A percentile compares a stretch with the other conserved stretches of the same genome.
Evolutionary conservation across 2,797 vertebrate species (phyloP).

Genomic region (Cynodonichthys magdalenae): DNA sequence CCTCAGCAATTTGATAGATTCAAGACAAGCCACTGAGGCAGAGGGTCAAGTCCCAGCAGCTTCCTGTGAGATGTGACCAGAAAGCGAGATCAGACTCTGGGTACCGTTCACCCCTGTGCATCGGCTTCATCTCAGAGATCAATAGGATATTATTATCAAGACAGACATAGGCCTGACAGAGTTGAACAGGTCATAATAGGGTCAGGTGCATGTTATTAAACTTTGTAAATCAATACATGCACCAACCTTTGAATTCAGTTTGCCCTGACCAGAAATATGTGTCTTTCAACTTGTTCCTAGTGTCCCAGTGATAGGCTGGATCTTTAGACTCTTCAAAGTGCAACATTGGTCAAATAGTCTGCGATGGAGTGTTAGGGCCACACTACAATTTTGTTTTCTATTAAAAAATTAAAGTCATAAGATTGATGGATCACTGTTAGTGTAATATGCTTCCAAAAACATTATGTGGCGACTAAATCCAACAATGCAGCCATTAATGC

Average conservation of each 20-base stretch:
- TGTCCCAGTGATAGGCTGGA: conserved; percentile 15
- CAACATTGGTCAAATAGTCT: conserved; percentile 2
- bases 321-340: conserved; percentile 36
- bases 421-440: too few relatives aligned
- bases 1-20: conserved; percentile 73
- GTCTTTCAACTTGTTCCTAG: conserved; percentile 29
- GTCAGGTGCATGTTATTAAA: conserved; percentile 67
- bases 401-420: too few relatives aligned
- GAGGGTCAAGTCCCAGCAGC: conserved; percentile 71
- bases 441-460: too few relatives aligned
- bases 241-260: conserved; percentile 59
- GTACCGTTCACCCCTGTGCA: conserved; percentile 54
- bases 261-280: conserved; percentile 34
- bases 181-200: conserved; percentile 51
- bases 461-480: too few relatives aligned
- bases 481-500: too few relatives aligned
- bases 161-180: conserved; percentile 46
- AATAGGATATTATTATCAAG: conserved; percentile 65
- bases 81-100: conserved; percentile 58
- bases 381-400: too few relatives aligned
- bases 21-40: conserved; percentile 68
- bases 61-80: conserved; percentile 62
- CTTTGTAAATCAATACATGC: conserved; percentile 68
- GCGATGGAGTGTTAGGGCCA: background rate
- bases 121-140: conserved; percentile 56